Conservation (phyloP, 2,113 vertebrate genomes). For the Macroglossus sobrinus region DNA sequence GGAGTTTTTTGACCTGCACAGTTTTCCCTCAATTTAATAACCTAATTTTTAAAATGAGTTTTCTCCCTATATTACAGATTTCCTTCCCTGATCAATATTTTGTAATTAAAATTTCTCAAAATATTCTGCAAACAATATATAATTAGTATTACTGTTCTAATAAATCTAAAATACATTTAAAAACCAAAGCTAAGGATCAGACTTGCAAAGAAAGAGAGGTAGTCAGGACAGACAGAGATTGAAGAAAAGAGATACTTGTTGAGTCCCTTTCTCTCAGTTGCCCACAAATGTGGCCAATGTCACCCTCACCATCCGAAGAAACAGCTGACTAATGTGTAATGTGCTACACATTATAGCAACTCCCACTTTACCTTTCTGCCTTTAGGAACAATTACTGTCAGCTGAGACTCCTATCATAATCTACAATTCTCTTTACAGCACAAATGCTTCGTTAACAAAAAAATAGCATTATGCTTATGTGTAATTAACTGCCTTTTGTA, state of each 20-base stretch:
- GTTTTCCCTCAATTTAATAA: background rate
- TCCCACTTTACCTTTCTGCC: background rate
- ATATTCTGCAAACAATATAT: background rate
- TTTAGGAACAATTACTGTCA: background rate
- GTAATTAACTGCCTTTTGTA: background rate
- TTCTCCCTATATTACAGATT: background rate
- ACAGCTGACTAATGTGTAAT: no score
- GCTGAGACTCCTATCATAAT: background rate
- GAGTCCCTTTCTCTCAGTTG: background rate
- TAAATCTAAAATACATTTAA: background rate
- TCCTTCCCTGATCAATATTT: background rate
- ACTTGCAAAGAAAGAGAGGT: background rate
- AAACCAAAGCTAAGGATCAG: background rate
- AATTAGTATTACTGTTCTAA: background rate
- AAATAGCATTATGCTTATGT: background rate
- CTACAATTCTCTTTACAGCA: background rate
- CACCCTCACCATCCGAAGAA: background rate
- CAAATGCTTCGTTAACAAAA: background rate
- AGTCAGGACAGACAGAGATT: background rate
- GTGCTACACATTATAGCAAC: background rate
- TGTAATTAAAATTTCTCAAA: background rate
- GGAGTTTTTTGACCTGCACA: background rate
- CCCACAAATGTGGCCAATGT: background rate
- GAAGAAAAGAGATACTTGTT: background rate
- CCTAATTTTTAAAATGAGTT: background rate